These are phyloP conservation scores for Desoria tigrina DNA, from an alignment of 2,888 invertebrate genomes.

Conservation along the genomic window DNA sequence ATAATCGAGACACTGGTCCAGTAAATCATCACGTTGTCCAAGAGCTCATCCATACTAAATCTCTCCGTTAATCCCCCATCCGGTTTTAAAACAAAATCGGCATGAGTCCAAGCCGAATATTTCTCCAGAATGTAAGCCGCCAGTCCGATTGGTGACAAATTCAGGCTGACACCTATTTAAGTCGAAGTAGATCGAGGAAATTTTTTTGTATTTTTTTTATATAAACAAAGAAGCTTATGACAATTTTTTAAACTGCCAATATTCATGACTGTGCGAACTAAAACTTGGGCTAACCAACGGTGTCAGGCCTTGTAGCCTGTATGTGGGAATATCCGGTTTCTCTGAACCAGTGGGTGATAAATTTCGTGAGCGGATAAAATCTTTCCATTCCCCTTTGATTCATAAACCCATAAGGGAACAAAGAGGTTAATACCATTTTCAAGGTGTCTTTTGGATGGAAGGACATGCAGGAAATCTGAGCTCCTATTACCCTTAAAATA, in stretches of 20 bases:
- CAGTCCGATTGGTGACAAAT: slow-evolving; percentile 79
- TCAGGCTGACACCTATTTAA: slow-evolving; percentile 65
- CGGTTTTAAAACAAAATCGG: slow-evolving; percentile 49
- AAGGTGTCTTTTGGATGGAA: slow-evolving; percentile 54
- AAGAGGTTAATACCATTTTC: slow-evolving; percentile 50
- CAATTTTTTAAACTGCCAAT: too few species aligned
- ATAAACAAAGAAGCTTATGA: too few species aligned
- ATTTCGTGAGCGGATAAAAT: slow-evolving; percentile 54
- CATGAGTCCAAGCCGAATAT: slow-evolving; percentile 69
- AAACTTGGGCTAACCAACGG: slow-evolving; percentile 72
- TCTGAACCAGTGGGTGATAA: too few species aligned
- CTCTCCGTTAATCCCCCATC: slow-evolving; percentile 59
- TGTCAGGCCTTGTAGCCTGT: slow-evolving; percentile 87
- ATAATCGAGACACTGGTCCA: slow-evolving; percentile 74
- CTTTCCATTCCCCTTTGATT: slow-evolving; percentile 50
- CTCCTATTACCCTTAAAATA: slow-evolving; percentile 60
- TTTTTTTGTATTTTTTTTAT: not conserved
- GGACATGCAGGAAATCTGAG: too few species aligned
- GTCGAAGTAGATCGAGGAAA: not conserved
- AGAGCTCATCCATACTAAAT: slow-evolving; percentile 61
- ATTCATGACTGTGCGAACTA: too few species aligned
- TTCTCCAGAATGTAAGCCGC: slow-evolving; percentile 90
- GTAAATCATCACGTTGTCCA: slow-evolving; percentile 81
- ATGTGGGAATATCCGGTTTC: slow-evolving; percentile 67
- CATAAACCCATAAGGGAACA: slow-evolving; percentile 52